phyloP scores from a whole-genome alignment of 1,140 invertebrate genomes.

The Leptoteleia sp. region DNA sequence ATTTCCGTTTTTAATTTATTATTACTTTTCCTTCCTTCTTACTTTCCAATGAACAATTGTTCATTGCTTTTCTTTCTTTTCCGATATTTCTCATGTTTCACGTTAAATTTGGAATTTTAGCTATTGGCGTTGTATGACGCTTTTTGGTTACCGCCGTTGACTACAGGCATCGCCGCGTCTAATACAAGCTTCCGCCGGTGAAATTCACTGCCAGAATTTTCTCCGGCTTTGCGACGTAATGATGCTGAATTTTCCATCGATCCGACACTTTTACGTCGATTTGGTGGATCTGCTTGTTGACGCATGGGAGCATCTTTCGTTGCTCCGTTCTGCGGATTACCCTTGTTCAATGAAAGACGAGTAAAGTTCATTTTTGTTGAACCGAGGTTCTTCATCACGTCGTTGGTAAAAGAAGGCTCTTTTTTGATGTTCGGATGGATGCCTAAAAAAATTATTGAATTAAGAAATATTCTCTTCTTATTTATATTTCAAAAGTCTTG shows the following conservation, averaged over 20 bases:
- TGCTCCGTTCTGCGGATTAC: constrained; percentile 31
- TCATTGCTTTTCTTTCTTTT: too few species aligned
- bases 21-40: background rate
- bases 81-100: too few species aligned
- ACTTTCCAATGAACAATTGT: too few species aligned
- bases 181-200: constrained; percentile 74
- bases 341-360: constrained; percentile 61
- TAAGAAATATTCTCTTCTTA: too few species aligned
- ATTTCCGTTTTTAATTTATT: constrained; percentile 19
- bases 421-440: constrained; percentile 38
- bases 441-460: constrained; percentile 10
- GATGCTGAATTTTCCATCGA: constrained; percentile 62
- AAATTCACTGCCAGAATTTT: constrained; percentile 68
- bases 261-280: constrained; percentile 75
- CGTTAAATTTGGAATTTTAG: constrained; percentile 43
- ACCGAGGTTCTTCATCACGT: constrained; percentile 8
- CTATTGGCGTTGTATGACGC: constrained; percentile 64
- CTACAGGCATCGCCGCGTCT: constrained; percentile 65
- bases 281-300: constrained; percentile 63
- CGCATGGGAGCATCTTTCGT: constrained; percentile 48
- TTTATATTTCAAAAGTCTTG: too few species aligned
- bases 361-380: constrained; percentile 12
- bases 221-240: constrained; percentile 68
- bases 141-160: constrained; percentile 66
- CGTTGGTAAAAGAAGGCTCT: background rate